A percentile compares a stretch with the other conserved stretches of the same genome.
Evolutionary conservation across 2,113 vertebrate genomes (phyloP).

Genomic region (Rissa tridactyla): DNA sequence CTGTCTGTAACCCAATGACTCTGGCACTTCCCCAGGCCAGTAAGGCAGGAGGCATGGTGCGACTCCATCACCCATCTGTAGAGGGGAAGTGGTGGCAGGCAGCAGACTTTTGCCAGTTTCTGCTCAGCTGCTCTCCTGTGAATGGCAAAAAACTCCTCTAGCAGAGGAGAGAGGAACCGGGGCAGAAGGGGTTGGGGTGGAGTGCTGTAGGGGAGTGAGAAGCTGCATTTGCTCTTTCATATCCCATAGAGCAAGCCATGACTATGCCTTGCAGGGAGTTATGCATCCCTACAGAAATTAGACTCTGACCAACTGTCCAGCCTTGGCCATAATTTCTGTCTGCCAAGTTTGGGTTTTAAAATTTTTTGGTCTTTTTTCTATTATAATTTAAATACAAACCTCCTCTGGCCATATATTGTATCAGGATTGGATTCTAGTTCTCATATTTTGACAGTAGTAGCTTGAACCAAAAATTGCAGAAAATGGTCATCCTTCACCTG

Average conservation of each 20-base stretch:
- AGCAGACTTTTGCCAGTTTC: background rate
- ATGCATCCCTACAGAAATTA: background rate
- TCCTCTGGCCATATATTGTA: background rate
- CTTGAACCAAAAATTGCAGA: background rate
- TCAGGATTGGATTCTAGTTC: background rate
- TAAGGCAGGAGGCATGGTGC: background rate
- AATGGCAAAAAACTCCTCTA: background rate
- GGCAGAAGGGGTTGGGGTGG: background rate
- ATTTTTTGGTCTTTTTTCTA: background rate
- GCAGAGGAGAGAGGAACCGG: background rate
- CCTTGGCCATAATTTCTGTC: background rate
- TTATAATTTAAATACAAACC: background rate
- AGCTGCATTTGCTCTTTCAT: background rate
- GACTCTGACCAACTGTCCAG: background rate
- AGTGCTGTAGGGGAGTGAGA: accelerated
- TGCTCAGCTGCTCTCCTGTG: background rate
- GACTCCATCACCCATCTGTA: background rate
- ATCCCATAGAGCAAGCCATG: background rate
- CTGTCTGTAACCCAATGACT: background rate
- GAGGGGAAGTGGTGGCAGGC: background rate
- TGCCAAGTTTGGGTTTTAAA: background rate
- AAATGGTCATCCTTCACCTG: background rate
- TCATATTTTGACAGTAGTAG: background rate
- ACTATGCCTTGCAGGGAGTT: background rate
- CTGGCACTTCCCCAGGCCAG: no score